Base-by-base conservation (phyloP, 2,888 invertebrate genomes). In the Elgonia sp. region DNA sequence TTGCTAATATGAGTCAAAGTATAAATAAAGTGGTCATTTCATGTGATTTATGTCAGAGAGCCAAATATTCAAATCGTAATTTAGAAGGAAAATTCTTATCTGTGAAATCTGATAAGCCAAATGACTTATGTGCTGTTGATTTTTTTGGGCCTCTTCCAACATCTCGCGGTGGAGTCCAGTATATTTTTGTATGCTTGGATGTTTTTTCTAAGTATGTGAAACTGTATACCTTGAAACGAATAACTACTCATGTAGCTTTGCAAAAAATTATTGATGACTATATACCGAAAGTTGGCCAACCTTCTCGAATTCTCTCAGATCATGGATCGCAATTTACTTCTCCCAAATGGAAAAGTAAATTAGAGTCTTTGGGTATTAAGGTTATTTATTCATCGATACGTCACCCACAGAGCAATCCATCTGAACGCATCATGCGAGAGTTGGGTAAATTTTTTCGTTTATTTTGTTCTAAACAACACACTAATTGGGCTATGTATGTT, bases 91-190 rank as follows among this genome's bases (percentile, higher is more conserved):
- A 7, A 18, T 63, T n/a, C 16, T 40, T 8, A n/a, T 18, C 4
- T 1, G 40, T 63, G 3, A 63, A 40, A n/a, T 5, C 63, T 6
- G 9, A 39, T 9, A 40, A 21, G n/a, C 40, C 40, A 2, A 63
- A 63, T 40, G 63, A 63, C 3, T 40, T 63, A 12, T 18, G 39
- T 2, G 63, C 63, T 7, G 76, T 87, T 10, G 86, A 89, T 73
- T 87, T 80, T 55, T 86, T 57, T 46, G 87, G 87, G 9, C 89
- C 89, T 0, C 20, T 87, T 14, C 87, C 89, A 18, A 72, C 12
- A 3, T 65, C 62, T 16, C 60, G 46, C 3, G 85, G 70, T 0
- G 80, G 77, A 0, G 72, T 62, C 9, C 75, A 73, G 53, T 69
- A 87, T 50, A 69, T 89, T 9, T 55, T 88, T 4, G 88, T 75